These are phyloP conservation scores for Drosophila sordidula DNA, from an alignment of 2,888 invertebrate species.

Conservation along the genomic window DNA sequence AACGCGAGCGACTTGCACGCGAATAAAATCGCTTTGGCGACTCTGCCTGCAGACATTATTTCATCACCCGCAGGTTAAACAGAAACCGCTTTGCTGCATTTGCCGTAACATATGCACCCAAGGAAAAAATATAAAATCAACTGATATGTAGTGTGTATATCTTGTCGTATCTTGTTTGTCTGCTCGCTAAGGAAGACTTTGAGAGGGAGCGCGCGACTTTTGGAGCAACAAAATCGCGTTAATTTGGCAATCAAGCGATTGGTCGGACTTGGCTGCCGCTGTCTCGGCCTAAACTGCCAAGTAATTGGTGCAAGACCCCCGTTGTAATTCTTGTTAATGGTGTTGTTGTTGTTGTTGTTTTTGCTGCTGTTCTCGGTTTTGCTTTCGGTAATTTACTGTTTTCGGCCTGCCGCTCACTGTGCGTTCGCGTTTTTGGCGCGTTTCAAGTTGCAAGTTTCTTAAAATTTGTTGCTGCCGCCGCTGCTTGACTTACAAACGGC, in stretches of 20 bases:
- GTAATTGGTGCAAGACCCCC: constrained; percentile 79
- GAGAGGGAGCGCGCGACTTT: constrained; percentile 39
- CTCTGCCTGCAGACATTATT: constrained; percentile 35
- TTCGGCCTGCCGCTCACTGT: constrained; percentile 34
- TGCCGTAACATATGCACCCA: constrained; percentile 39
- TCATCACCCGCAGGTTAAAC: constrained; percentile 27
- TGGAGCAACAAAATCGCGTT: constrained; percentile 59
- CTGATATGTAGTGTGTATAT: constrained; percentile 9
- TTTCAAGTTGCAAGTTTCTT: constrained; percentile 57
- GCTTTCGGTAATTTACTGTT: constrained; percentile 10
- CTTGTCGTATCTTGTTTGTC: constrained; percentile 21
- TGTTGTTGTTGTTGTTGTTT: constrained; percentile 22
- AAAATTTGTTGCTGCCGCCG: constrained; percentile 23
- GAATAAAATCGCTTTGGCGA: constrained; percentile 48
- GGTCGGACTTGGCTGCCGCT: constrained; percentile 13
- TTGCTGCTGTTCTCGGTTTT: constrained; percentile 10
- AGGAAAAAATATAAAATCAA: constrained; percentile 1
- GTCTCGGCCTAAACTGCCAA: constrained; percentile 60
- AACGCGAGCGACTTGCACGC: constrained; percentile 56
- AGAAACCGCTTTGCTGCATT: constrained; percentile 54
- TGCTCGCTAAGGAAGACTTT: constrained; percentile 39
- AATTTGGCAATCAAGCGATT: constrained; percentile 68
- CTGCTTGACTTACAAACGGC: constrained; percentile 11
- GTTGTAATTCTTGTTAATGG: constrained; percentile 26
- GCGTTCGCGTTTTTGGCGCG: constrained; percentile 39